A percentile compares a stretch with the other conserved stretches of the same genome.
These are phyloP conservation scores for Selene dorsalis DNA, from an alignment of 2,797 vertebrate genomes.

Conservation along the genomic window DNA sequence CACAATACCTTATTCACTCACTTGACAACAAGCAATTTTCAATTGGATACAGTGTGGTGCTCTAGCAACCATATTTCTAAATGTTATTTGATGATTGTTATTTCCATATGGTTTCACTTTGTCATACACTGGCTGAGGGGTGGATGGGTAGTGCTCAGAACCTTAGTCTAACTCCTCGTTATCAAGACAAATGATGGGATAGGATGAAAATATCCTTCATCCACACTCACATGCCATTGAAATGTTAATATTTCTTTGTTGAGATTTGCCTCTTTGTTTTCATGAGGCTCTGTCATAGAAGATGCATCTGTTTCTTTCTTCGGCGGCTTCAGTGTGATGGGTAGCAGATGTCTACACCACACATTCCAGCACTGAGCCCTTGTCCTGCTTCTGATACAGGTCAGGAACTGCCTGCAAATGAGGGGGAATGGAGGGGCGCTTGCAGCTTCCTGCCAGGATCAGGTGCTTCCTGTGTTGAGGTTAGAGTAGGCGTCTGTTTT, in stretches of 20 bases:
- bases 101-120: slow-evolving; percentile 49
- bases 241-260: slow-evolving; percentile 47
- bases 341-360: slow-evolving; percentile 70
- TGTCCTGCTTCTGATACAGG: slow-evolving; percentile 43
- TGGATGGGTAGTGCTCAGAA: slow-evolving; percentile 21
- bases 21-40: slow-evolving; percentile 46
- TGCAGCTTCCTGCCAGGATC: slow-evolving; percentile 62
- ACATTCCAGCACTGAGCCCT: slow-evolving; percentile 54
- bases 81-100: slow-evolving; percentile 45
- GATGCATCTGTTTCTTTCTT: slow-evolving; percentile 53
- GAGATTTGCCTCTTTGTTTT: slow-evolving; percentile 40
- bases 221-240: slow-evolving; percentile 19
- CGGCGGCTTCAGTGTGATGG: slow-evolving; percentile 54
- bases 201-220: slow-evolving; percentile 21
- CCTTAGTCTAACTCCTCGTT: slow-evolving; percentile 46
- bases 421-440: slow-evolving; percentile 58
- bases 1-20: slow-evolving; percentile 53
- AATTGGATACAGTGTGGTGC: slow-evolving; percentile 37
- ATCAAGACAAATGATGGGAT: slow-evolving; percentile 43
- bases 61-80: slow-evolving; percentile 39
- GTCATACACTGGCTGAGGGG: not conserved
- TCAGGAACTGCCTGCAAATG: slow-evolving; percentile 65
- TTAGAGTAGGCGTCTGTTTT: slow-evolving; percentile 58
- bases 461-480: slow-evolving; percentile 71
- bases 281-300: slow-evolving; percentile 39